Percentiles rank a stretch among this genome's conserved stretches.
These are phyloP conservation scores for Tokudaia tokunoshimensis DNA, from an alignment of 2,797 vertebrate genomes.

Conservation along the genomic window DNA sequence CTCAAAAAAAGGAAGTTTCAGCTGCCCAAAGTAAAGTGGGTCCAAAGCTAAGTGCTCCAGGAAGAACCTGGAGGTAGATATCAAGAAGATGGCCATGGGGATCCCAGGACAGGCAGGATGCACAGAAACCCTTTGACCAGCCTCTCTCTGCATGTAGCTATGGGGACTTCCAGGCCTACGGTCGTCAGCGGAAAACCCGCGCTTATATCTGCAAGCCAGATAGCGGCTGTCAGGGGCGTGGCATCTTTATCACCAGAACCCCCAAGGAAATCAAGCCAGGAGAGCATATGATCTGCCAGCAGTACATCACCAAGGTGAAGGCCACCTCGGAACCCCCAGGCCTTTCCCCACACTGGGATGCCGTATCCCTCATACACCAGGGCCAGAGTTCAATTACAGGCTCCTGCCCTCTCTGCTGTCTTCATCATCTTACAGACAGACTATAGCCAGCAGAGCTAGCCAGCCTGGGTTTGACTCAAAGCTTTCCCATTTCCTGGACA, in stretches of 20 bases:
- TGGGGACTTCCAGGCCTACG: slow-evolving; percentile 87
- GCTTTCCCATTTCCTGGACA: not conserved
- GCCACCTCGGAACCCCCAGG: not conserved
- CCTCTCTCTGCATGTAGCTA: slow-evolving; percentile 84
- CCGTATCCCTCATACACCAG: not conserved
- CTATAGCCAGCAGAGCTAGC: not conserved
- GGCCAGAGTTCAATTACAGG: not conserved
- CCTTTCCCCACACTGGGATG: not conserved
- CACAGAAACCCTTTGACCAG: slow-evolving; percentile 48
- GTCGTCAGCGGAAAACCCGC: slow-evolving; percentile 81
- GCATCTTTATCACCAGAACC: slow-evolving; percentile 86
- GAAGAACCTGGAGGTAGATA: not conserved
- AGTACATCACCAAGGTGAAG: slow-evolving; percentile 90
- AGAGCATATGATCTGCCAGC: slow-evolving; percentile 91
- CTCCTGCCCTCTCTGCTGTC: not conserved
- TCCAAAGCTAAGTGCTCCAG: not conserved
- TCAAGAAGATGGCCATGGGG: not conserved
- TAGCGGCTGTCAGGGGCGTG: slow-evolving; percentile 87
- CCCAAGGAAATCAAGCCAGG: slow-evolving; percentile 87
- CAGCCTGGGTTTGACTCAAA: not conserved
- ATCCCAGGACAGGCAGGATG: not conserved
- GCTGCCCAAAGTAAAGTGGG: slow-evolving; percentile 33
- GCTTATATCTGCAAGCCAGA: slow-evolving; percentile 90
- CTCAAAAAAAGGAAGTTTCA: not conserved
- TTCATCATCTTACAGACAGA: fast-evolving